Evolutionary conservation across 2,888 invertebrate genomes (phyloP).

Genomic region (Ochropacha duplaris): DNA sequence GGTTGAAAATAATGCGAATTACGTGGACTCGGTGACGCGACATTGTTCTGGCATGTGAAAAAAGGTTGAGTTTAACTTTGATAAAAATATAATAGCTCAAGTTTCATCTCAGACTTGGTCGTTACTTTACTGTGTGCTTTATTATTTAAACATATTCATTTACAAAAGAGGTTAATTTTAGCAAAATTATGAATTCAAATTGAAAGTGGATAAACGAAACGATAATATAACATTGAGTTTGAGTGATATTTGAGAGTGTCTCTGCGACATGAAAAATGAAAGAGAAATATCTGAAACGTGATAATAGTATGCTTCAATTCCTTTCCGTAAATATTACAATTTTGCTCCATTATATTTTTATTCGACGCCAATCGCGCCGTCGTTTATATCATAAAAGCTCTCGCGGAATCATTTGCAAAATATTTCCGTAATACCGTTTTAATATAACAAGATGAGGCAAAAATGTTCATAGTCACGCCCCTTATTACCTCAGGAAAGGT

Average conservation of each 20-base stretch:
- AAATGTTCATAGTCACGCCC: conserved; percentile 75
- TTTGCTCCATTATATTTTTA: conserved; percentile 32
- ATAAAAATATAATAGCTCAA: conserved; percentile 3
- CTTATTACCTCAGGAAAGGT: conserved; percentile 69
- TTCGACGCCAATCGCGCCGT: conserved; percentile 37
- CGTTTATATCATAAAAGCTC: conserved; percentile 25
- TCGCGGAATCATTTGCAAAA: conserved; percentile 46
- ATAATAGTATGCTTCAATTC: conserved; percentile 13
- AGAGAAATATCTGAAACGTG: conserved; percentile 14
- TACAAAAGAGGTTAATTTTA: background rate
- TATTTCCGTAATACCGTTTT: conserved; percentile 45
- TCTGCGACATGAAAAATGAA: conserved; percentile 10
- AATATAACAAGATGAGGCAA: conserved; percentile 70
- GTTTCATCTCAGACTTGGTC: background rate
- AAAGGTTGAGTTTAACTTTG: conserved; percentile 13
- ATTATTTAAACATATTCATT: background rate
- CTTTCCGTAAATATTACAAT: conserved; percentile 31
- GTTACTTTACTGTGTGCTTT: background rate
- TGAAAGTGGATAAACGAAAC: background rate
- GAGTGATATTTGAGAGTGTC: conserved; percentile 6
- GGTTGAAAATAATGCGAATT: conserved; percentile 63
- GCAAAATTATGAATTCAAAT: background rate
- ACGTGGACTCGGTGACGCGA: conserved; percentile 50
- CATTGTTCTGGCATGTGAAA: conserved; percentile 23
- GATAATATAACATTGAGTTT: background rate